Evolutionary conservation across 2,113 vertebrate genomes (phyloP).

Genomic region (Piaya cayana): DNA sequence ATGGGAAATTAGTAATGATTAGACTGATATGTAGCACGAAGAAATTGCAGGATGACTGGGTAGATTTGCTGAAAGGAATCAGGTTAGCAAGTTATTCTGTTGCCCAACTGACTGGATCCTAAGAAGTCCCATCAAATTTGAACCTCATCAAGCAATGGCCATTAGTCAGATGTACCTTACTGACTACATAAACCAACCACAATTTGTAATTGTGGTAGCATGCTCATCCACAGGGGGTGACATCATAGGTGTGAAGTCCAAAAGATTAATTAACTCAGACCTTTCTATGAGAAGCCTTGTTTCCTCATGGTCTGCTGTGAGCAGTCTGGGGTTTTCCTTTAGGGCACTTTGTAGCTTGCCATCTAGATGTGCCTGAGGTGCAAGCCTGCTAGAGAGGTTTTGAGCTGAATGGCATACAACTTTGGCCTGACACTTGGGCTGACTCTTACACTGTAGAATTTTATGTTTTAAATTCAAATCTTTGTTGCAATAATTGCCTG

Average conservation of each 20-base stretch:
- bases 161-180: neutral
- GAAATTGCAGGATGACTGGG: neutral
- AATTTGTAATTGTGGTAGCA: neutral
- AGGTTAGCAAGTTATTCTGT: neutral
- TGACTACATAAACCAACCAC: neutral
- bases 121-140: neutral
- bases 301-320: neutral
- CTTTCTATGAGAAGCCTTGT: neutral
- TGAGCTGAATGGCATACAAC: neutral
- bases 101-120: neutral
- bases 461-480: neutral
- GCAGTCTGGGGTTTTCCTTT: too few species aligned
- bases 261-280: neutral
- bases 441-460: neutral
- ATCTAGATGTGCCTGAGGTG: neutral
- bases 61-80: neutral
- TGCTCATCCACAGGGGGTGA: neutral
- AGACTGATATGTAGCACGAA: neutral
- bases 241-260: neutral
- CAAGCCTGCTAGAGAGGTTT: neutral
- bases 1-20: neutral
- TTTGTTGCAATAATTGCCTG: neutral
- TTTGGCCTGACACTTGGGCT: neutral
- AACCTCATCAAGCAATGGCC: neutral
- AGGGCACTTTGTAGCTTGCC: neutral